phyloP scores from a whole-genome alignment of 2,888 invertebrate genomes.

The Bruchidius siliquastri region DNA sequence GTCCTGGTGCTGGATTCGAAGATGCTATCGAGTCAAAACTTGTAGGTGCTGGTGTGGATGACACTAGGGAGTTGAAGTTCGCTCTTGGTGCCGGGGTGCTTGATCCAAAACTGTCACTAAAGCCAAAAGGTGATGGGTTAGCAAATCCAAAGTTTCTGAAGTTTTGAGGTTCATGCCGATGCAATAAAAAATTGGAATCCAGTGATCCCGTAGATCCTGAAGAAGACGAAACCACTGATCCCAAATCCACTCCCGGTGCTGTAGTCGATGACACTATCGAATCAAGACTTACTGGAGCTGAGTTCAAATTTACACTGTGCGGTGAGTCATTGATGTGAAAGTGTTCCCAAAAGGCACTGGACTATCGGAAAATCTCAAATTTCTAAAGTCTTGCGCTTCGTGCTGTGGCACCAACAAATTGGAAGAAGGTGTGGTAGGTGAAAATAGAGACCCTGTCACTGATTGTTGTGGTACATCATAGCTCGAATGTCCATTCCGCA shows the following conservation, averaged over 20 bases:
- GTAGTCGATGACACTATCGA: not conserved
- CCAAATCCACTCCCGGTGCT: not conserved
- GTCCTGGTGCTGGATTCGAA: not conserved
- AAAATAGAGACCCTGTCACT: conserved; percentile 6
- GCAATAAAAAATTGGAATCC: not conserved
- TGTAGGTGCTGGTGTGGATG: conserved; percentile 8
- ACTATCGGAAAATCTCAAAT: conserved; percentile 1
- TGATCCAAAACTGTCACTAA: not conserved
- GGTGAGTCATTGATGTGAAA: conserved; percentile 4
- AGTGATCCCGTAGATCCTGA: conserved; percentile 5
- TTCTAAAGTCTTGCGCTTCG: conserved; percentile 12
- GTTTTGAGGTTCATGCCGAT: not conserved
- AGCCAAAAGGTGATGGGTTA: not conserved
- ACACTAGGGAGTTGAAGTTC: conserved; percentile 4
- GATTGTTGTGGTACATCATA: conserved; percentile 45
- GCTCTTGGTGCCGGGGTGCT: conserved; percentile 7
- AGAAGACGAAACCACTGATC: conserved; percentile 3
- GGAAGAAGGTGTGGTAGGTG: conserved; percentile 7
- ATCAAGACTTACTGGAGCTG: conserved; percentile 1
- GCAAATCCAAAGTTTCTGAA: conserved; percentile 2
- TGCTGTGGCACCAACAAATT: conserved; percentile 7
- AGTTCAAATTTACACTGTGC: conserved; percentile 4
- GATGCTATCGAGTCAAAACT: not conserved
- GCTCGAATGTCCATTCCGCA: conserved; percentile 35
- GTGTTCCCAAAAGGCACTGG: not conserved